Evolutionary conservation across 1,140 invertebrate species (phyloP).

Genomic region (Pseudomyrmex dendroicus): DNA sequence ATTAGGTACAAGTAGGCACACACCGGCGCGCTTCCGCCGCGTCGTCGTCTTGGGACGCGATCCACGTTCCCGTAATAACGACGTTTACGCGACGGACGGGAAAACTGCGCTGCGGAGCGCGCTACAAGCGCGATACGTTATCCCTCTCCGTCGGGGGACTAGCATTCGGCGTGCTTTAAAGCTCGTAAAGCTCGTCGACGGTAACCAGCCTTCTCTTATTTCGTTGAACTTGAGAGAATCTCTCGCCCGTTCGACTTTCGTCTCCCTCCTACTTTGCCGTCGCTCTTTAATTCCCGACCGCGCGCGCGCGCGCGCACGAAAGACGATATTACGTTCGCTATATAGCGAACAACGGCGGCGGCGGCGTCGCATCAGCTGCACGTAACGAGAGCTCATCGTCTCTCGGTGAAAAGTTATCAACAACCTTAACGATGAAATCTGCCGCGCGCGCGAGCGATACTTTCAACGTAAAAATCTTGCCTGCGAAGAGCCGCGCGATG

Average conservation of each 20-base stretch:
- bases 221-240: conserved; percentile 25
- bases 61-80: conserved; percentile 59
- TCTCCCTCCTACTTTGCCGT: not conserved
- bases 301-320: conserved; percentile 2
- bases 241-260: conserved; percentile 29
- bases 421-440: conserved; percentile 43
- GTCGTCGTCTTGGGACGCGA: conserved; percentile 59
- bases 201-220: conserved; percentile 51
- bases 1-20: conserved; percentile 56
- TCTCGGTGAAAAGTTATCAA: conserved; percentile 54
- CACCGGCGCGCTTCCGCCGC: conserved; percentile 13
- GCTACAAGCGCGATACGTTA: conserved; percentile 37
- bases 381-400: conserved; percentile 49
- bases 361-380: conserved; percentile 34
- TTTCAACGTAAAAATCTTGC: not conserved
- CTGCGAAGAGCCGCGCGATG: not conserved
- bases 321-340: conserved; percentile 40
- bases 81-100: conserved; percentile 43
- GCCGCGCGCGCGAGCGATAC: not conserved
- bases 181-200: conserved; percentile 41
- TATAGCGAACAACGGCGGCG: not conserved
- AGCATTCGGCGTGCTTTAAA: conserved; percentile 52
- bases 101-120: conserved; percentile 13
- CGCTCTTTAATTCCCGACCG: conserved; percentile 22
- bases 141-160: conserved; percentile 20